These are phyloP conservation scores for Leuctra nigra DNA, from an alignment of 2,888 invertebrate genomes.

Conservation along the genomic window DNA sequence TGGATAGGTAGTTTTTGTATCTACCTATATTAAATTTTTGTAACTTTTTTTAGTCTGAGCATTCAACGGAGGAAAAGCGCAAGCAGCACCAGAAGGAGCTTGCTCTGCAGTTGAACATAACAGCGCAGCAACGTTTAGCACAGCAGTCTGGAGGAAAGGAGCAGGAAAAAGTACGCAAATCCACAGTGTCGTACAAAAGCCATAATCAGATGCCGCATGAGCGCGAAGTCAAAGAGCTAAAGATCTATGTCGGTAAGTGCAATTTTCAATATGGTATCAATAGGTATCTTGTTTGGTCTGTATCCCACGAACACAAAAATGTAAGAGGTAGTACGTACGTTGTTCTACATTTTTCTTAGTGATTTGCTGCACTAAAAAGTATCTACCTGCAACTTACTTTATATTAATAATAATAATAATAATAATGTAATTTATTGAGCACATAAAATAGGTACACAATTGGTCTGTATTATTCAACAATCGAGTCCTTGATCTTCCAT, in stretches of 20 bases:
- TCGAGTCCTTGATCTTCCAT: too few species aligned
- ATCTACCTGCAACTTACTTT: too few species aligned
- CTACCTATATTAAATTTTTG: too few species aligned
- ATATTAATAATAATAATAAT: too few species aligned
- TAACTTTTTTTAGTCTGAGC: constrained; percentile 69
- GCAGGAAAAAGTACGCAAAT: constrained; percentile 84
- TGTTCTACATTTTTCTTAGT: not conserved
- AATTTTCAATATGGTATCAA: not conserved
- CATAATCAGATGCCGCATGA: constrained; percentile 90
- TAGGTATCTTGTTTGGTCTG: not conserved
- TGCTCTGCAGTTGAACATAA: constrained; percentile 82
- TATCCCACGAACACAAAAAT: not conserved
- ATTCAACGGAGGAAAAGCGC: constrained; percentile 94
- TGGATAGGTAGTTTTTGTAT: too few species aligned
- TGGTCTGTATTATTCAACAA: too few species aligned
- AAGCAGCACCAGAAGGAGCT: constrained; percentile 95
- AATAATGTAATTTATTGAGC: too few species aligned
- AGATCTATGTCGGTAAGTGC: constrained; percentile 84
- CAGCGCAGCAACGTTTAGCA: constrained; percentile 86
- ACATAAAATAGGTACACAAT: too few species aligned
- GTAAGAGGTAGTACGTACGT: not conserved
- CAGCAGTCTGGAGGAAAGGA: constrained; percentile 81
- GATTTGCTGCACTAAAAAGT: too few species aligned
- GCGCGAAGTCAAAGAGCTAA: constrained; percentile 85
- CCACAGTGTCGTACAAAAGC: constrained; percentile 91